Evolutionary conservation across 2,113 vertebrate species (phyloP).

Genomic region (Sapajus apella): DNA sequence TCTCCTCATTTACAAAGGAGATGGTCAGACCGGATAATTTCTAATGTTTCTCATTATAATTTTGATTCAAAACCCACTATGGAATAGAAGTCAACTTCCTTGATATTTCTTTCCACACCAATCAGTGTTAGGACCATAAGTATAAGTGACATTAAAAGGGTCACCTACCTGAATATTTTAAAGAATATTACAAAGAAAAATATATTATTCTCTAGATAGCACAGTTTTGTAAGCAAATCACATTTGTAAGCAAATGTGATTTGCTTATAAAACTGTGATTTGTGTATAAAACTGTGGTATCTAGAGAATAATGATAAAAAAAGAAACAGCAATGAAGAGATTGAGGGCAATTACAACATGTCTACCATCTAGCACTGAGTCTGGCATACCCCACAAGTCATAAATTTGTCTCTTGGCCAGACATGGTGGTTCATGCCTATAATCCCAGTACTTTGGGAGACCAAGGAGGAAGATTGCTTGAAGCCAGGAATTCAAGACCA

Average conservation of each 20-base stretch:
- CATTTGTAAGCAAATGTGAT: too few relatives aligned
- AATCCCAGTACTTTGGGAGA: too few relatives aligned
- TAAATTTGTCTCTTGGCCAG: neutral
- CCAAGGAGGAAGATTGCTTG: too few relatives aligned
- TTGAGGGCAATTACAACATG: neutral
- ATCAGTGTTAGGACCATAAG: neutral
- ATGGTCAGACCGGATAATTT: neutral
- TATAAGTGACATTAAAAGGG: neutral
- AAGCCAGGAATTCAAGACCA: too few relatives aligned
- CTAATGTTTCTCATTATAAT: constrained; percentile 4
- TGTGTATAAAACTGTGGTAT: constrained; percentile 14
- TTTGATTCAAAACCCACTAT: constrained; percentile 2
- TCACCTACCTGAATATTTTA: neutral
- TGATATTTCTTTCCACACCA: neutral
- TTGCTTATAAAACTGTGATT: neutral
- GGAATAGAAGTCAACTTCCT: constrained; percentile 18
- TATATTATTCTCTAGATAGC: neutral
- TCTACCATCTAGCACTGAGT: neutral
- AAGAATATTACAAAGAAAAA: neutral
- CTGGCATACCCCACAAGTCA: neutral
- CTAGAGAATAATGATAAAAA: neutral
- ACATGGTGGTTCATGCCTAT: too few relatives aligned
- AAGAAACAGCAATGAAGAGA: neutral
- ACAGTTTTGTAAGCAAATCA: too few relatives aligned
- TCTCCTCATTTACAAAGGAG: neutral